Conservation (phyloP, 2,888 invertebrate genomes). For the Terebella lapidaria region DNA sequence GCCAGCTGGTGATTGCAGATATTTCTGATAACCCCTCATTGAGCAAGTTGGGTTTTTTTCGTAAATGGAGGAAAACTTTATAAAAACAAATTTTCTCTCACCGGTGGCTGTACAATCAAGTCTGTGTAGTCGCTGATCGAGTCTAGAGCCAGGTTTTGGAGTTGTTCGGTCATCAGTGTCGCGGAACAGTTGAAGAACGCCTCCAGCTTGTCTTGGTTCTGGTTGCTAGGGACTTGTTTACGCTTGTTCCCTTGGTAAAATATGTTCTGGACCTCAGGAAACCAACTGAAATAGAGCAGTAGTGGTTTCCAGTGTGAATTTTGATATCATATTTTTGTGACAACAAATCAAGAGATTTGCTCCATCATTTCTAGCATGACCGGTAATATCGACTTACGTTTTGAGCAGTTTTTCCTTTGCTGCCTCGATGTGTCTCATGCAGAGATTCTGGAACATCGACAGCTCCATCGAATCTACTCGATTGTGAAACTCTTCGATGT, state of each 20-base stretch:
- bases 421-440: slow-evolving; percentile 62
- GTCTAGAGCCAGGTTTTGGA: slow-evolving; percentile 74
- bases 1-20: no score
- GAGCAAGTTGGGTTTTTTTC: no score
- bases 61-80: no score
- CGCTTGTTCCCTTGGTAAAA: slow-evolving; percentile 53
- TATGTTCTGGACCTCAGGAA: slow-evolving; percentile 52
- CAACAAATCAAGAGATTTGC: no score
- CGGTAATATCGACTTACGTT: slow-evolving; percentile 60
- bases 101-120: slow-evolving; percentile 72
- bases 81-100: no score
- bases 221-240: slow-evolving; percentile 51
- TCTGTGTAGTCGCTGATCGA: slow-evolving; percentile 74
- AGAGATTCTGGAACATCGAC: slow-evolving; percentile 60
- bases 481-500: slow-evolving; percentile 50
- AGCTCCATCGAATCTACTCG: slow-evolving; percentile 65
- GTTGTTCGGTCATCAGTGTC: slow-evolving; percentile 80
- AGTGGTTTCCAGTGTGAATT: no score
- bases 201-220: slow-evolving; percentile 63
- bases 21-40: no score
- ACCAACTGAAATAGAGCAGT: slow-evolving; percentile 43
- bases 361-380: no score
- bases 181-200: slow-evolving; percentile 81
- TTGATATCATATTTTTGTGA: no score
- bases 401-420: slow-evolving; percentile 65